Percentiles rank a stretch among this genome's conserved stretches.
Evolutionary conservation across 2,797 vertebrate genomes (phyloP).

Genomic region (Pempheris klunzingeri): DNA sequence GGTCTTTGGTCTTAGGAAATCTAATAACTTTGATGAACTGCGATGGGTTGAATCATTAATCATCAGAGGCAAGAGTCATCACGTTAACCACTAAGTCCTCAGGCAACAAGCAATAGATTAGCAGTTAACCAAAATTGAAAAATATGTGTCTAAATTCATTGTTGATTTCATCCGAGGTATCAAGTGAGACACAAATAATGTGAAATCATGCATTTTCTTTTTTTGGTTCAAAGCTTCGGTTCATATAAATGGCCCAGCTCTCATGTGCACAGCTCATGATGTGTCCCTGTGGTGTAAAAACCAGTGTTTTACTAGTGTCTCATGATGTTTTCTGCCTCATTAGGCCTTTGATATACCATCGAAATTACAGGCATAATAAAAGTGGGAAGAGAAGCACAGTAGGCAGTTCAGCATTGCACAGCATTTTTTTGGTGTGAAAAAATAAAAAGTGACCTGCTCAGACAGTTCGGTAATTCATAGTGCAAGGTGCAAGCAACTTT

Average conservation of each 20-base stretch:
- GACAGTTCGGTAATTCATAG: neutral
- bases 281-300: neutral
- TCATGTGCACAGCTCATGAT: neutral
- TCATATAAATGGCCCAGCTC: neutral
- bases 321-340: neutral
- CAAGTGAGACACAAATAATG: conserved; percentile 8
- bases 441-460: neutral
- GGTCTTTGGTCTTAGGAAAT: conserved; percentile 10
- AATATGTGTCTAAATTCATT: neutral
- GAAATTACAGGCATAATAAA: too few species aligned
- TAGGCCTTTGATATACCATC: too few species aligned
- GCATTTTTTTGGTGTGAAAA: neutral
- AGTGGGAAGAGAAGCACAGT: neutral
- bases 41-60: conserved; percentile 8
- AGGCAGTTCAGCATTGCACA: neutral
- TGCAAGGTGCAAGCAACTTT: neutral
- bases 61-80: neutral
- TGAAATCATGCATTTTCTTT: neutral
- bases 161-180: neutral
- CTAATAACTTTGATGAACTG: neutral
- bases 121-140: neutral
- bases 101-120: neutral
- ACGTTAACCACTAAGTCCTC: neutral
- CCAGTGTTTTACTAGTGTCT: neutral
- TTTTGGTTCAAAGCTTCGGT: neutral